phyloP scores from a whole-genome alignment of 37 sponge, comb jelly and placozoan species.

The Amphimedon queenslandica region DNA sequence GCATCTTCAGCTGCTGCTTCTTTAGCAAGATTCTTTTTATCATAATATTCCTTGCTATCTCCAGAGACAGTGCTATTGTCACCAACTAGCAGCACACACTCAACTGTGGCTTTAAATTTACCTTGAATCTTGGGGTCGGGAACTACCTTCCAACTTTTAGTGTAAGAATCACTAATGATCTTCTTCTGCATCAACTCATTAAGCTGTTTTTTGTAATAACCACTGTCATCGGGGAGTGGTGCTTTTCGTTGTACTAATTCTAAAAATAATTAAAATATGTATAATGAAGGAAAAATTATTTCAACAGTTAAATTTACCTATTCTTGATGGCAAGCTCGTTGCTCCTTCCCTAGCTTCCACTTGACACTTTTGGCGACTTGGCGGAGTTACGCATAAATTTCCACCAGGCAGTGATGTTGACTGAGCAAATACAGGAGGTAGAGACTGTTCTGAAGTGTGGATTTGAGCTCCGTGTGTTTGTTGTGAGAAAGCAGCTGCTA shows the following conservation, averaged over 20 bases:
- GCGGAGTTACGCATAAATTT: no score
- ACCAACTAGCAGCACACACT: not conserved
- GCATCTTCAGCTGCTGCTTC: not conserved
- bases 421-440: no score
- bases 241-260: not conserved
- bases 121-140: no score
- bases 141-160: no score
- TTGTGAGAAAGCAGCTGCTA: not conserved
- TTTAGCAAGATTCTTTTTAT: not conserved
- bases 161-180: no score
- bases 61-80: not conserved
- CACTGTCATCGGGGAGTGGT: not conserved
- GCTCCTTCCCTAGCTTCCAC: no score
- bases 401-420: no score
- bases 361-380: no score
- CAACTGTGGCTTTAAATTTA: not conserved
- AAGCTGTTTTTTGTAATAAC: not conserved
- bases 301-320: no score
- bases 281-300: no score
- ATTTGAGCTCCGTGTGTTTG: not conserved
- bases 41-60: not conserved
- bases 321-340: no score
- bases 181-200: not conserved
- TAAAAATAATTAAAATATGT: not conserved
- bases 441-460: no score